Evolutionary conservation across 2,888 invertebrate species (phyloP).

Genomic region (Noctua janthe): DNA sequence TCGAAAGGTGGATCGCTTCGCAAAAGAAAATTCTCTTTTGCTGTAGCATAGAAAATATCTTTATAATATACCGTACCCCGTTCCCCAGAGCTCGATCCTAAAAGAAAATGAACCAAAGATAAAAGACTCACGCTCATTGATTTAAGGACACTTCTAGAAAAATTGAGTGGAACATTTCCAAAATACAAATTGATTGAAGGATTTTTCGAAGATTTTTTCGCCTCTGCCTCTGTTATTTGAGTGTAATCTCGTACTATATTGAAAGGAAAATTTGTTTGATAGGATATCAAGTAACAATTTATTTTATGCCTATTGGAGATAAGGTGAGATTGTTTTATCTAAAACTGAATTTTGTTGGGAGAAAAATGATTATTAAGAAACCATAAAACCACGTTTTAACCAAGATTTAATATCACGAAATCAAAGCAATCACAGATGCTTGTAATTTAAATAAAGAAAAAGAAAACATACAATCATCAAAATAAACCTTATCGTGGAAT

Average conservation of each 20-base stretch:
- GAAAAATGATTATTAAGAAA: background rate
- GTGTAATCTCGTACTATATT: conserved; percentile 7
- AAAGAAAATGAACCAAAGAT: conserved; percentile 81
- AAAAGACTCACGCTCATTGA: conserved; percentile 74
- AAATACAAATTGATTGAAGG: conserved; percentile 46
- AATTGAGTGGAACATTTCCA: conserved; percentile 57
- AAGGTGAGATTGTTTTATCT: conserved; percentile 7
- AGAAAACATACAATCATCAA: background rate
- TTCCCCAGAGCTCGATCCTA: conserved; percentile 77
- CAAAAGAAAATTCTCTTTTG: conserved; percentile 71
- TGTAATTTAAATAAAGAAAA: background rate
- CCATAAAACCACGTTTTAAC: background rate
- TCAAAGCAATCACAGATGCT: background rate
- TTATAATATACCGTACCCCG: conserved; percentile 74
- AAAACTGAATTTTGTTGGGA: background rate
- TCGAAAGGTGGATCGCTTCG: conserved; percentile 75
- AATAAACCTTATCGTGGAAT: conserved; percentile 88
- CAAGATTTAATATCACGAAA: conserved; percentile 14
- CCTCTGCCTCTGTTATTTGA: conserved; percentile 19
- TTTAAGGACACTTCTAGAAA: conserved; percentile 67
- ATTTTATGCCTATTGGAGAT: conserved; percentile 25
- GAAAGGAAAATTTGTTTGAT: conserved; percentile 17
- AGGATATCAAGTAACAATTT: conserved; percentile 8
- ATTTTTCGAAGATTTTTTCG: conserved; percentile 25
- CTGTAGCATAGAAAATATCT: conserved; percentile 74